phyloP scores from a whole-genome alignment of 2,797 vertebrate species.

The Poecilia velifera region DNA sequence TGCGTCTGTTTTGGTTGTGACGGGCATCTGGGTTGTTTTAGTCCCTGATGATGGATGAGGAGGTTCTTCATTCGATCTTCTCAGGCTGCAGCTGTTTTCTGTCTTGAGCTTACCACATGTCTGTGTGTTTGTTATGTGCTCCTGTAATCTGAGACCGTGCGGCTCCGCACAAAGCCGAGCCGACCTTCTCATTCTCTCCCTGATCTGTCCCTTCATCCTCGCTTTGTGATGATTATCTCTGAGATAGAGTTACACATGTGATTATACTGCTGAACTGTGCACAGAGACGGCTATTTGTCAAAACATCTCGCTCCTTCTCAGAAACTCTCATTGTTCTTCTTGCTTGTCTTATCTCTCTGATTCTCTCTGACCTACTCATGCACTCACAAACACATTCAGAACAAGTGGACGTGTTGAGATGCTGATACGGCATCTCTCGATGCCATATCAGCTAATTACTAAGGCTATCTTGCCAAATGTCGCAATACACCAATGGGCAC shows the following conservation, averaged over 20 bases:
- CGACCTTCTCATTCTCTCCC: constrained; percentile 54
- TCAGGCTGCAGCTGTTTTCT: constrained; percentile 26
- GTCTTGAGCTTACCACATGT: constrained; percentile 1
- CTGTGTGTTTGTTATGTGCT: constrained; percentile 13
- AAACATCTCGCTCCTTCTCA: constrained; percentile 6
- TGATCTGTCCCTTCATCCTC: constrained; percentile 35
- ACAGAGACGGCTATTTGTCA: constrained; percentile 20
- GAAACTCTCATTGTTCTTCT: neutral
- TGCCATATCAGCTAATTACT: constrained; percentile 45
- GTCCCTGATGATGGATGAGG: constrained; percentile 21
- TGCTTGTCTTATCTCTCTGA: constrained; percentile 10
- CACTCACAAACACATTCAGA: constrained; percentile 24
- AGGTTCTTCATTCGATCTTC: constrained; percentile 18
- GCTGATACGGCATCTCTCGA: constrained; percentile 32
- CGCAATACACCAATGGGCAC: constrained; percentile 32
- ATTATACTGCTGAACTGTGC: neutral
- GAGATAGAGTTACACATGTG: constrained; percentile 60
- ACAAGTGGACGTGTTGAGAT: constrained; percentile 39
- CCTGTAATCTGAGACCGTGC: constrained; percentile 59
- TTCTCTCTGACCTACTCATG: constrained; percentile 9
- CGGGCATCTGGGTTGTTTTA: neutral
- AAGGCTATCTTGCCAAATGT: constrained; percentile 45
- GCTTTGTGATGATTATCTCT: constrained; percentile 52
- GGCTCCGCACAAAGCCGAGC: constrained; percentile 28
- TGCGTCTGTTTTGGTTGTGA: neutral